phyloP scores from a whole-genome alignment of 2,113 vertebrate species.

The Acrocephalus kingi region DNA sequence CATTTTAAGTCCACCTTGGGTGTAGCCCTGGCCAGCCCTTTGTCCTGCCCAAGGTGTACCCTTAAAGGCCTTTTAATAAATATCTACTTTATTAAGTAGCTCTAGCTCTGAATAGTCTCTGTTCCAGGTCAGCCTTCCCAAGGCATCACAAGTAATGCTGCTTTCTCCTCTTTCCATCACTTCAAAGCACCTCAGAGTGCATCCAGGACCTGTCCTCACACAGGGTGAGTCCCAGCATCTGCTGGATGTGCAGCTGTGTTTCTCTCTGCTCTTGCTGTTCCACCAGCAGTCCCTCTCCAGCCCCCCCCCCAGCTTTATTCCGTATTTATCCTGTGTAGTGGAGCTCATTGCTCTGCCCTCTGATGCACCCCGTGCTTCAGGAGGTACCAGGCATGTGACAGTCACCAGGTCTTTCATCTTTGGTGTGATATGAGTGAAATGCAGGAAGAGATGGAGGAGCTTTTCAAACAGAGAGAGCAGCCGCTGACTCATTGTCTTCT shows the following conservation, averaged over 20 bases:
- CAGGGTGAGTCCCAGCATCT: not conserved
- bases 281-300: not conserved
- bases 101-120: no score
- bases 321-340: not conserved
- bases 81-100: no score
- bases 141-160: not conserved
- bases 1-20: no score
- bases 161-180: not conserved
- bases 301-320: not conserved
- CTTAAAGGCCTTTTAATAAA: no score
- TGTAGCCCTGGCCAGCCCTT: no score
- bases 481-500: slow-evolving; percentile 13
- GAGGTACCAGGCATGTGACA: not conserved
- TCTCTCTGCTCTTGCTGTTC: not conserved
- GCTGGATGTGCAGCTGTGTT: not conserved
- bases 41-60: no score
- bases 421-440: not conserved
- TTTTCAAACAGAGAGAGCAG: not conserved
- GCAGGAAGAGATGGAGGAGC: not conserved
- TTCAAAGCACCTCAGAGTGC: not conserved
- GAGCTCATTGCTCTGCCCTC: not conserved
- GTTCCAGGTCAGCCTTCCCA: no score
- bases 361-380: not conserved
- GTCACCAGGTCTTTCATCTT: not conserved
- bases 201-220: not conserved